Conservation (phyloP, 2,888 invertebrate genomes). For the Yponomeuta malinellus region DNA sequence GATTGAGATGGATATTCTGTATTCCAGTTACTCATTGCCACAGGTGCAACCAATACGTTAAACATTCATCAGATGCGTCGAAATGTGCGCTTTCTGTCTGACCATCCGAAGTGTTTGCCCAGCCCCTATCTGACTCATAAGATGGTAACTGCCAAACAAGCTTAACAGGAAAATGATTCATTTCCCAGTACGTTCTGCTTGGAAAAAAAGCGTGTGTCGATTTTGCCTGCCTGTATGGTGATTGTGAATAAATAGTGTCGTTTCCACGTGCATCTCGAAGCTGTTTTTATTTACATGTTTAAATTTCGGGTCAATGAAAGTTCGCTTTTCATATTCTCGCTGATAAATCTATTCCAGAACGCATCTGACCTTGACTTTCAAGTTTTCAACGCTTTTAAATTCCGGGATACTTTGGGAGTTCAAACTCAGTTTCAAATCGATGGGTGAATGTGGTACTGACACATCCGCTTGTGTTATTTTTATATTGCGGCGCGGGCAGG, state of each 20-base stretch:
- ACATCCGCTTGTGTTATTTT: constrained; percentile 6
- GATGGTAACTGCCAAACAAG: neutral
- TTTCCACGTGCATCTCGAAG: too few relatives aligned
- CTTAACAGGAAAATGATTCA: neutral
- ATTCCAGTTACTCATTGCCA: constrained; percentile 18
- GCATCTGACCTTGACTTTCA: neutral
- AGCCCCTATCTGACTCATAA: neutral
- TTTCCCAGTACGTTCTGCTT: neutral
- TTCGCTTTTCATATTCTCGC: neutral
- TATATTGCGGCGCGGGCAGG: neutral
- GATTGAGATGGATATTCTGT: neutral
- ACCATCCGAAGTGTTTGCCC: constrained; percentile 3
- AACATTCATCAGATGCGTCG: constrained; percentile 6
- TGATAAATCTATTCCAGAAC: neutral
- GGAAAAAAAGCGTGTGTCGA: too few relatives aligned
- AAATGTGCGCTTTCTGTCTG: constrained; percentile 13
- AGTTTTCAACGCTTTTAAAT: neutral
- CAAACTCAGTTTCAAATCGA: neutral
- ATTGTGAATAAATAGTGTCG: too few relatives aligned
- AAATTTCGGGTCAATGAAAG: neutral
- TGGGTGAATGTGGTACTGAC: neutral
- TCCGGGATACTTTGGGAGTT: neutral
- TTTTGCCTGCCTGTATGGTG: too few relatives aligned
- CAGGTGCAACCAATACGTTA: constrained; percentile 20
- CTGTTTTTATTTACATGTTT: too few relatives aligned